Base-by-base conservation (phyloP, 2,797 vertebrate species). In the Chiroxiphia lanceolata region DNA sequence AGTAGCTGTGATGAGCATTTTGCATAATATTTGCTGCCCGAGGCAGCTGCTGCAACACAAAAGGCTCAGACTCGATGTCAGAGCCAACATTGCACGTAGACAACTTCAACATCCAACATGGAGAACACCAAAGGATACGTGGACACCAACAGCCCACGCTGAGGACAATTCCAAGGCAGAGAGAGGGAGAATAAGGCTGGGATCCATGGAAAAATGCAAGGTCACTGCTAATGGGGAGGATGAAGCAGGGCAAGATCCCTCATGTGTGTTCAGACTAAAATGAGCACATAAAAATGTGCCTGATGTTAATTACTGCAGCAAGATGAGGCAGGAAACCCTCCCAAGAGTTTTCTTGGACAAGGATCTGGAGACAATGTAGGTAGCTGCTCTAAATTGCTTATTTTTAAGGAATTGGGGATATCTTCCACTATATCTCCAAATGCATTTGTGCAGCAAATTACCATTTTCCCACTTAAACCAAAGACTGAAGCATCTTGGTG, bases 61-160 rank as follows among this genome's bases (percentile, higher is more conserved):
- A 75, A 14, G 65, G 45, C 64, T 76, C 71, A 4, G 77, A 50
- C 50, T 5, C 15, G 0, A 5, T 0, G 3, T 0, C 12, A 1
- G 14, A 53, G 42, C 11, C 48, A 31, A 1, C 3, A 0, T 2
- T 7, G 3, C 3, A 6, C 5, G 0, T 13, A 38, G 80, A 1
- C 19, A 5, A 23, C 38, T 3, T 0, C 40, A 6, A 10, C 22
- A 18, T 0, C 21, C 3, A 3, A 10, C 19, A 2, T 1, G 0
- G 60, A 20, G 40, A 48, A 6, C 54, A 22, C 27, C 69, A 8
- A 34, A 18, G 64, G 7, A 26, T 27, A 5, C 44, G 11, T 0
- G 15, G 59, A 3, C 34, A 19, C 21, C 60, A 14, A 3, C n/a
- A 29, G 1, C 45, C 31, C 65, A 11, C 34, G 2, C 38, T 1